These are phyloP conservation scores for Bombyx mandarina DNA, from an alignment of 1,140 invertebrate genomes.

Conservation along the genomic window DNA sequence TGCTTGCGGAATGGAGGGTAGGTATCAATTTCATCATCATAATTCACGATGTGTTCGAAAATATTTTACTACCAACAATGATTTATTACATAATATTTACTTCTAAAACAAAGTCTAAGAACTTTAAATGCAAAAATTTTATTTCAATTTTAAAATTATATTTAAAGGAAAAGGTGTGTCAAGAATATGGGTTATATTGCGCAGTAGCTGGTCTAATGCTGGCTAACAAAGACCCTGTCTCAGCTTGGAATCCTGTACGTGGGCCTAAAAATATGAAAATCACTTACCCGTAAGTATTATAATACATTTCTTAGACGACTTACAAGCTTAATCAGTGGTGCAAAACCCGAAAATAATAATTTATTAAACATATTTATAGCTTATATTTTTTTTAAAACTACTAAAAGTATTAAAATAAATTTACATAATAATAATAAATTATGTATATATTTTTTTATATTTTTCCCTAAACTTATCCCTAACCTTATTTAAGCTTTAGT, in stretches of 20 bases:
- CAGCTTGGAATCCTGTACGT: slow-evolving; percentile 80
- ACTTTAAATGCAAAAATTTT: not conserved
- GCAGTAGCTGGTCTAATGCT: slow-evolving; percentile 79
- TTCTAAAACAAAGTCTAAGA: not conserved
- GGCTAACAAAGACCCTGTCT: slow-evolving; percentile 76
- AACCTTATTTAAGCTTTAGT: too few relatives aligned
- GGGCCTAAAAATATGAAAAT: slow-evolving; percentile 68
- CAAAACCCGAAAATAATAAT: too few relatives aligned
- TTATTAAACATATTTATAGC: too few relatives aligned
- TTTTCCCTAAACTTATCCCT: too few relatives aligned
- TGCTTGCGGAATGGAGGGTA: slow-evolving; percentile 79
- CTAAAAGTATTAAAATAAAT: too few relatives aligned
- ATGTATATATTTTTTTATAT: too few relatives aligned
- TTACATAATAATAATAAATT: too few relatives aligned
- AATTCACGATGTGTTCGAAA: too few relatives aligned
- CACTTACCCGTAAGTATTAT: slow-evolving; percentile 56
- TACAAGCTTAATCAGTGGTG: too few relatives aligned
- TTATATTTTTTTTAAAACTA: too few relatives aligned
- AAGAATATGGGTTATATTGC: slow-evolving; percentile 71
- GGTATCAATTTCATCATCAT: slow-evolving; percentile 6
- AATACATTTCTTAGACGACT: not conserved
- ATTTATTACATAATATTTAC: too few relatives aligned
- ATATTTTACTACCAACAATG: too few relatives aligned
- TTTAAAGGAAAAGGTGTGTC: slow-evolving; percentile 61
- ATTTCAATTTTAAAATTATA: not conserved